Base-by-base conservation (phyloP, 2,797 vertebrate genomes). In the Neosilurus hyrtlii region DNA sequence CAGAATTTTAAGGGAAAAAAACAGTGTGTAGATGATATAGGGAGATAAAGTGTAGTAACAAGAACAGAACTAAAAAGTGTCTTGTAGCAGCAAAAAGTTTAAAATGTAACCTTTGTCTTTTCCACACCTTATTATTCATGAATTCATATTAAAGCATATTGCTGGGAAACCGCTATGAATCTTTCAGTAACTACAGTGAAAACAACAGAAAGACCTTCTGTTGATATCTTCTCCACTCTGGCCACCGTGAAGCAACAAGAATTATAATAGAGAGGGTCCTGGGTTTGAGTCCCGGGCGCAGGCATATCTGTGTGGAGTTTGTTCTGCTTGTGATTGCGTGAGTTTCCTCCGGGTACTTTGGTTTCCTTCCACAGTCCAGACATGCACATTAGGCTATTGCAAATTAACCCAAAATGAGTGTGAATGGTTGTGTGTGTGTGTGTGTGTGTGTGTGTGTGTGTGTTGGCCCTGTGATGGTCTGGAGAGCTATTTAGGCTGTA, bases 111-210 rank as follows among this genome's bases (percentile, higher is more conserved):
- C 75, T 24, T 8, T 63, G 59, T 63, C n/a, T 9, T 2, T 78
- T 11, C 59, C 4, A 11, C 37, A 52, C n/a, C n/a, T 63, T 65
- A 76, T n/a, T 78, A 78, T 78, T 78, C 30, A 76, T 76, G 37
- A 59, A 76, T 61, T 76, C 26, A 61, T 76, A 59, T 22, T 35
- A 56, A 56, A 57, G 52, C 24, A 74, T 20, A 52, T 72, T 26
- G 24, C 70, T 37, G 10, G 3, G 22, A 76, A 76, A 76, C 0
- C 35, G 62, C 51, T 22, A 56, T 57, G 12, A 80, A 68, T 66
- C 49, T 37, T 79, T 65, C 63, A 79, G 63, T 9, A 30, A 14
- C 49, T 35, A 79, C 49, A 56, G 22, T 54, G 62, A 52, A 35
- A 67, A 65, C 35, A 20, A 22, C 77, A 79, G 49, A 5, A 67